phyloP scores from a whole-genome alignment of 92 coral and sea anemone species.

The Ricordea florida region DNA sequence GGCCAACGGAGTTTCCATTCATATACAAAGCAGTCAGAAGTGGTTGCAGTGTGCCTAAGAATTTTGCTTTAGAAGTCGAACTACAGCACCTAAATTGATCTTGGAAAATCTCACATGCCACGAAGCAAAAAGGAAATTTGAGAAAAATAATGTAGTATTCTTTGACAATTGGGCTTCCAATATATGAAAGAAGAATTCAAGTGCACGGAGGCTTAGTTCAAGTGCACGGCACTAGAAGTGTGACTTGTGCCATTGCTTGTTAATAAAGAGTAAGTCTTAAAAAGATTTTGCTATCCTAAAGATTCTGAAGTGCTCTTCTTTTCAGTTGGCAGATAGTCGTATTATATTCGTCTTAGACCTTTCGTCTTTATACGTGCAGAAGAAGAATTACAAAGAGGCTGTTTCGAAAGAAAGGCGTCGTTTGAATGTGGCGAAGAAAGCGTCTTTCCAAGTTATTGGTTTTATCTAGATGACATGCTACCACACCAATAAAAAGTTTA shows the following conservation, averaged over 20 bases:
- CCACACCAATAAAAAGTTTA: too few species aligned
- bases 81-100: not conserved
- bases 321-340: too few species aligned
- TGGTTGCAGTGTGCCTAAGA: constrained; percentile 1
- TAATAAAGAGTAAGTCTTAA: too few species aligned
- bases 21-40: not conserved
- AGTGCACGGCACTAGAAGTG: constrained; percentile 9
- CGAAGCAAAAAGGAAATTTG: not conserved
- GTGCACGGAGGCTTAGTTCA: constrained; percentile 5
- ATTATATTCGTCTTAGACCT: too few species aligned
- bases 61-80: not conserved
- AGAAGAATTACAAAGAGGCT: too few species aligned
- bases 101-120: not conserved
- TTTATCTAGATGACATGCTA: too few species aligned
- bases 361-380: too few species aligned
- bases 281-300: constrained; percentile 3
- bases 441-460: too few species aligned
- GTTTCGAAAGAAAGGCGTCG: too few species aligned
- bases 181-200: not conserved
- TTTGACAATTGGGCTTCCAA: not conserved
- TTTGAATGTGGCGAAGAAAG: too few species aligned
- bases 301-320: constrained; percentile 5
- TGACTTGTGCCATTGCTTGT: constrained; percentile 4
- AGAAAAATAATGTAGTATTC: constrained; percentile 8
- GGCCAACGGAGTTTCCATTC: not conserved